A percentile compares a stretch with the other conserved stretches of the same genome.
Evolutionary conservation across 2,888 invertebrate genomes (phyloP).

Genomic region (Oligia latruncula): DNA sequence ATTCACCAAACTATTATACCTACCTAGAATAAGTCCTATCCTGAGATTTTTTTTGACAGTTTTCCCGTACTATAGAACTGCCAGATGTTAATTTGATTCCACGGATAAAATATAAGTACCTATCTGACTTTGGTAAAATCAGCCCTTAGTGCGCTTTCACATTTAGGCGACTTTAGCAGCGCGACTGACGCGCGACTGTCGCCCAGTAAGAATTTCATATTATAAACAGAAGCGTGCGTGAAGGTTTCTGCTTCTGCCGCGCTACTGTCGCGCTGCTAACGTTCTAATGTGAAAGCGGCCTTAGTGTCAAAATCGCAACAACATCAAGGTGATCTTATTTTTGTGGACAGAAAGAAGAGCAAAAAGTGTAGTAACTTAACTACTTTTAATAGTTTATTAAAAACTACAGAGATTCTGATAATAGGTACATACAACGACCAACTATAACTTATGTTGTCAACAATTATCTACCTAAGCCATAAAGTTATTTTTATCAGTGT

Average conservation of each 20-base stretch:
- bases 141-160: too few relatives aligned
- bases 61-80: not conserved
- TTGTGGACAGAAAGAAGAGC: not conserved
- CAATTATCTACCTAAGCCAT: not conserved
- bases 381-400: not conserved
- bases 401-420: not conserved
- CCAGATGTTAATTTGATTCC: not conserved
- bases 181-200: too few relatives aligned
- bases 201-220: too few relatives aligned
- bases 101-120: not conserved
- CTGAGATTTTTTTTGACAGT: not conserved
- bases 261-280: too few relatives aligned
- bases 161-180: too few relatives aligned
- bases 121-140: too few relatives aligned
- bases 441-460: not conserved
- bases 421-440: not conserved
- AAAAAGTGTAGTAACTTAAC: not conserved
- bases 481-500: constrained; percentile 13
- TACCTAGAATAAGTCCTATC: not conserved
- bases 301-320: not conserved
- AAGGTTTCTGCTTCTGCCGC: too few relatives aligned
- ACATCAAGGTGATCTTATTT: not conserved
- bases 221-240: too few relatives aligned
- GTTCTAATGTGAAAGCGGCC: too few relatives aligned
- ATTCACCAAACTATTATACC: not conserved